Conservation (phyloP, 2,797 vertebrate species). For the Gadopsis bispinosus region DNA sequence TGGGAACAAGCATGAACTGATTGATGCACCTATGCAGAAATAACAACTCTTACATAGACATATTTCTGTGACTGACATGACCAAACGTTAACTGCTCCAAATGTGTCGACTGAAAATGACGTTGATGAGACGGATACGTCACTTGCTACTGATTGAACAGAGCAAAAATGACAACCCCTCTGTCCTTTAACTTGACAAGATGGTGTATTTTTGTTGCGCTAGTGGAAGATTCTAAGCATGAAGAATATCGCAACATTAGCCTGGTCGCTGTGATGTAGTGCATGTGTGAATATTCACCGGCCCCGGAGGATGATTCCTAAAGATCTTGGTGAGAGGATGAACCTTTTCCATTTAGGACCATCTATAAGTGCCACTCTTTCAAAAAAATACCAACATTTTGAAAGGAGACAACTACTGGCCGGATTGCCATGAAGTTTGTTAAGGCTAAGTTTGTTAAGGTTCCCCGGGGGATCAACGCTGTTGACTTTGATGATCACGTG, state of each 20-base stretch:
- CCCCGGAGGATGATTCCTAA: neutral
- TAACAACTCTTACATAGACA: neutral
- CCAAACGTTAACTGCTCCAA: neutral
- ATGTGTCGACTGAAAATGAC: neutral
- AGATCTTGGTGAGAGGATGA: neutral
- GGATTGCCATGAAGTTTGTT: neutral
- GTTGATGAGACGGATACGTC: neutral
- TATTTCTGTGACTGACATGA: neutral
- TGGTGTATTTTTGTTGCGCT: too few relatives aligned
- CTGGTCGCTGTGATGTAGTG: neutral
- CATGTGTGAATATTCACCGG: neutral
- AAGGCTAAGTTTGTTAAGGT: neutral
- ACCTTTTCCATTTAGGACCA: neutral
- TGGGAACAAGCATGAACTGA: neutral
- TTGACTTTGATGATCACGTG: constrained; percentile 12
- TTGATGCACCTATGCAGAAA: neutral
- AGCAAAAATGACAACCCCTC: neutral
- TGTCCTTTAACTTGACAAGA: neutral
- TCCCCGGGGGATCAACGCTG: constrained; percentile 12
- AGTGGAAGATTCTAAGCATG: too few relatives aligned
- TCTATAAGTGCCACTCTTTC: neutral
- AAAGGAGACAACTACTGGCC: neutral
- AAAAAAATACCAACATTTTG: neutral
- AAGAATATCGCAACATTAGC: neutral
- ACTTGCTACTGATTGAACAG: neutral